Evolutionary conservation across 1,140 invertebrate genomes (phyloP).

Genomic region (Propsilocerus akamusi): DNA sequence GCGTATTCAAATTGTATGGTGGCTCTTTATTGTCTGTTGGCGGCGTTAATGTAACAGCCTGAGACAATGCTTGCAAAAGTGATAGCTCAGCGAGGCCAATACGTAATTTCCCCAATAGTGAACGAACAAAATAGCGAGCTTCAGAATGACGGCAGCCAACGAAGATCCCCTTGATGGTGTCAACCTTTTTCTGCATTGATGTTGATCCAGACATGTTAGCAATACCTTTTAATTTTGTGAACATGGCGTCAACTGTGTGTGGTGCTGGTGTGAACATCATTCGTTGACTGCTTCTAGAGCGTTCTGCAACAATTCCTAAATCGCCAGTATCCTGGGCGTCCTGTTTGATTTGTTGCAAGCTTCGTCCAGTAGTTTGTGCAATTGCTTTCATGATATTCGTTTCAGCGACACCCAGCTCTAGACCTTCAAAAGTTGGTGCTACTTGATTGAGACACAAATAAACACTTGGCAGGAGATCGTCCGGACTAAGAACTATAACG

Average conservation of each 20-base stretch:
- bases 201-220: constrained; percentile 61
- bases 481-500: constrained; percentile 68
- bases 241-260: constrained; percentile 52
- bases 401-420: constrained; percentile 88
- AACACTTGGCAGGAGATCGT: constrained; percentile 76
- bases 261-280: constrained; percentile 66
- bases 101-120: constrained; percentile 71
- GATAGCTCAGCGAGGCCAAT: constrained; percentile 97
- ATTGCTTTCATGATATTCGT: constrained; percentile 87
- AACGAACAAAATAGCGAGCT: constrained; percentile 78
- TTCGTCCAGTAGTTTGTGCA: constrained; percentile 77
- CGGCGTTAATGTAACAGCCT: constrained; percentile 58
- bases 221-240: constrained; percentile 75
- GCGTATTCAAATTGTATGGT: constrained; percentile 38
- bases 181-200: constrained; percentile 70
- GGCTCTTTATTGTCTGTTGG: constrained; percentile 32
- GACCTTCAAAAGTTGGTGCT: constrained; percentile 79
- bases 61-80: constrained; percentile 75
- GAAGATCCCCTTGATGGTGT: constrained; percentile 81
- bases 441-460: constrained; percentile 93
- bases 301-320: constrained; percentile 83
- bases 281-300: constrained; percentile 70
- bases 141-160: constrained; percentile 83
- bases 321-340: constrained; percentile 71
- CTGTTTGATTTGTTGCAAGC: constrained; percentile 65